Conservation (phyloP, 2,888 invertebrate genomes). For the Villa cingulata region DNA sequence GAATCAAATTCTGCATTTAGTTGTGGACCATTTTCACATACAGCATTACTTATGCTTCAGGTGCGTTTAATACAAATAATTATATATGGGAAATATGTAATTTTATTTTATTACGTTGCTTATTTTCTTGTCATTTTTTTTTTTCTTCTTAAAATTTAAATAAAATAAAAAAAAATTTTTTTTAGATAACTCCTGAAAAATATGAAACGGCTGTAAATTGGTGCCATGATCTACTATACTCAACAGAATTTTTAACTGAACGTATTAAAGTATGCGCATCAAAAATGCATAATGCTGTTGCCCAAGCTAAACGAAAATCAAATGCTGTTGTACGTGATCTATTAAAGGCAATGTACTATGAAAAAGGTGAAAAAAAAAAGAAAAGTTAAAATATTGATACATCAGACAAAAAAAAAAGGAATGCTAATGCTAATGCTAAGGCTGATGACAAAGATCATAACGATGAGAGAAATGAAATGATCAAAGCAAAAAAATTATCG, state of each 20-base stretch:
- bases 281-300: slow-evolving; percentile 68
- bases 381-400: neutral
- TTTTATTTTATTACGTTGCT: neutral
- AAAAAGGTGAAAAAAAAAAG: slow-evolving; percentile 36
- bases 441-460: too few relatives aligned
- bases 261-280: slow-evolving; percentile 63
- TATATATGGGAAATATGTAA: neutral
- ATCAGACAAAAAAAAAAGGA: too few relatives aligned
- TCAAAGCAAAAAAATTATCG: too few relatives aligned
- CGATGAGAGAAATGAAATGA: too few relatives aligned
- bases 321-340: slow-evolving; percentile 50
- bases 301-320: slow-evolving; percentile 61
- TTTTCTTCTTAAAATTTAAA: too few relatives aligned
- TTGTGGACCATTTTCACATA: slow-evolving; percentile 59
- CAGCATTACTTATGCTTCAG: slow-evolving; percentile 50
- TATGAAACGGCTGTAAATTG: slow-evolving; percentile 62
- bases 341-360: slow-evolving; percentile 45
- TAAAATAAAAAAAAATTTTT: slow-evolving; percentile 1
- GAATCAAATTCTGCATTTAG: slow-evolving; percentile 43
- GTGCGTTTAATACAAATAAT: neutral
- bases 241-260: slow-evolving; percentile 56
- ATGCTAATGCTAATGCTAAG: too few relatives aligned
- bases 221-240: slow-evolving; percentile 59
- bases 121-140: too few relatives aligned
- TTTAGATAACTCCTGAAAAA: slow-evolving; percentile 52